Percentiles rank a stretch among this genome's conserved stretches.
phyloP scores from a whole-genome alignment of 1,140 invertebrate species.

The Hyphantria cunea region DNA sequence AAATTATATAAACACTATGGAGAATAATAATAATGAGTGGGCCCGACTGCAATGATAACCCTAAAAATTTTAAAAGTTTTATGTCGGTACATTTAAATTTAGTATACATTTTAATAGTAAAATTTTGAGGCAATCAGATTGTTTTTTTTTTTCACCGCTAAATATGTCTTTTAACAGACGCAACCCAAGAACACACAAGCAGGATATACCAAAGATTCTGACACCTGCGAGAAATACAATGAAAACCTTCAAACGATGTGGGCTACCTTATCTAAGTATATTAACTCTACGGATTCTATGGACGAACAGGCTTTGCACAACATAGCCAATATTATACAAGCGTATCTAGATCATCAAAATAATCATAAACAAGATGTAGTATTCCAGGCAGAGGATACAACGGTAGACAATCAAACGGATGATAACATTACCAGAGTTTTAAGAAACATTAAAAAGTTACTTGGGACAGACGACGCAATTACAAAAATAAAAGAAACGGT shows the following conservation, averaged over 20 bases:
- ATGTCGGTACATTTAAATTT: neutral
- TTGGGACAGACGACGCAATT: neutral
- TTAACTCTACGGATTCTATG: conserved; percentile 4
- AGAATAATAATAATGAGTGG: no score
- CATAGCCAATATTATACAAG: conserved; percentile 14
- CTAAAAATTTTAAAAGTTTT: no score
- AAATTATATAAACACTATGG: no score
- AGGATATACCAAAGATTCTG: conserved; percentile 14
- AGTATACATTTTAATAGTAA: no score
- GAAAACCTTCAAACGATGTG: conserved; percentile 17
- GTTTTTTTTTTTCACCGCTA: neutral
- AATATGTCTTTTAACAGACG: neutral
- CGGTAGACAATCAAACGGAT: neutral
- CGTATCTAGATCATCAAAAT: conserved; percentile 13
- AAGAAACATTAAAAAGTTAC: neutral
- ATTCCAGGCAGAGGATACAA: neutral
- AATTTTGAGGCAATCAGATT: neutral
- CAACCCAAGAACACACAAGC: conserved; percentile 7
- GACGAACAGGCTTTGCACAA: conserved; percentile 9
- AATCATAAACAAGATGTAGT: neutral
- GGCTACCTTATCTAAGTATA: conserved; percentile 3
- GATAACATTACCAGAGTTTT: conserved; percentile 3
- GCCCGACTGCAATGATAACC: no score
- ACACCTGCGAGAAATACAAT: conserved; percentile 15
- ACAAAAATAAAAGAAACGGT: conserved; percentile 3